Evolutionary conservation across 2,888 invertebrate genomes (phyloP).

Genomic region (Ophion ellenae): DNA sequence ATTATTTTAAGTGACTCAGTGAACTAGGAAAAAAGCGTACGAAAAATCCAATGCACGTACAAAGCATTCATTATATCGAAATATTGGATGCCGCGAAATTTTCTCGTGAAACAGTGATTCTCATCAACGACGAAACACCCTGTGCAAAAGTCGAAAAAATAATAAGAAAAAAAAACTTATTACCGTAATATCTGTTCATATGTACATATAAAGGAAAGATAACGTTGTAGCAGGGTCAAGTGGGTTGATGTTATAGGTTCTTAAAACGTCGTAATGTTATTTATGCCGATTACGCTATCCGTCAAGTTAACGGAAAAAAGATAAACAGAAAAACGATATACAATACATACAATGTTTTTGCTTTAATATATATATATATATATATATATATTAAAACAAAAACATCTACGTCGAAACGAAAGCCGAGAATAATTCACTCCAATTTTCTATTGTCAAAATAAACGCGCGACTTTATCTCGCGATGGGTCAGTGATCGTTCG

Average conservation of each 20-base stretch:
- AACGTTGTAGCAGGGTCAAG: constrained; percentile 72
- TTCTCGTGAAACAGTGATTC: constrained; percentile 6
- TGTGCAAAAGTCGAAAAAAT: constrained; percentile 50
- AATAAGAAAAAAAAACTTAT: constrained; percentile 67
- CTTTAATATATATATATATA: not conserved
- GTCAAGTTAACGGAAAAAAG: constrained; percentile 60
- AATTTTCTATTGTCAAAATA: constrained; percentile 27
- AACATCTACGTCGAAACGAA: not conserved
- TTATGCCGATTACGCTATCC: constrained; percentile 68
- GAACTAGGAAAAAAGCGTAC: not conserved
- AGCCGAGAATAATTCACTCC: not conserved
- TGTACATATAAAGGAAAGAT: constrained; percentile 75
- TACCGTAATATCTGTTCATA: constrained; percentile 79
- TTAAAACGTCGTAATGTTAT: constrained; percentile 75
- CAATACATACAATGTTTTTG: not conserved
- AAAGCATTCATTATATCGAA: constrained; percentile 35
- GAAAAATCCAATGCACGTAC: not conserved
- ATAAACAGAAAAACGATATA: constrained; percentile 5
- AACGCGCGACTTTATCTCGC: constrained; percentile 21
- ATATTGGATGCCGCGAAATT: not conserved
- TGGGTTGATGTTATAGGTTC: constrained; percentile 75
- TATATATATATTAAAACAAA: not conserved
- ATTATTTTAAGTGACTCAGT: not conserved
- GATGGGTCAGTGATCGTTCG: constrained; percentile 13
- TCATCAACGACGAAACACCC: constrained; percentile 56